These are phyloP conservation scores for Opisthocomus hoazin DNA, from an alignment of 2,113 vertebrate species.

Conservation along the genomic window DNA sequence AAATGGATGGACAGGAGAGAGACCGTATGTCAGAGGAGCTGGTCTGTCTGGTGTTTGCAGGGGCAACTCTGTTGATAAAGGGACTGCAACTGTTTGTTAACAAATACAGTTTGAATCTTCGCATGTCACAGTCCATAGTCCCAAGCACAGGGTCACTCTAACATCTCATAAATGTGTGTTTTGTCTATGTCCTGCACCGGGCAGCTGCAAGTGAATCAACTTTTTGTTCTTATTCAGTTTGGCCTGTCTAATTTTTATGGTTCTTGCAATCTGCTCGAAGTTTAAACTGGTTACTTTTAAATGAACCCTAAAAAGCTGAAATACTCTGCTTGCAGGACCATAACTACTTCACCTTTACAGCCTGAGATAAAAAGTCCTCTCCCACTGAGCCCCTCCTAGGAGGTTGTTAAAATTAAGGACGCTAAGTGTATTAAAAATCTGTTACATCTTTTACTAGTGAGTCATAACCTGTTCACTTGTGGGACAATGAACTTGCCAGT, in stretches of 20 bases:
- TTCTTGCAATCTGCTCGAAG: neutral
- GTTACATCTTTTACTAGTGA: neutral
- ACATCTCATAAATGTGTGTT: neutral
- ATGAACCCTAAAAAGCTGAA: neutral
- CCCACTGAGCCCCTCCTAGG: neutral
- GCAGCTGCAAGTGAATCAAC: neutral
- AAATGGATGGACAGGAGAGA: neutral
- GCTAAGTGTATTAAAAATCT: neutral
- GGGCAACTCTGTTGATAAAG: neutral
- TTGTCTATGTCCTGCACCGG: neutral
- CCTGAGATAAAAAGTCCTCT: neutral
- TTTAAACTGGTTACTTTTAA: neutral
- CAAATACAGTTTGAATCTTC: neutral
- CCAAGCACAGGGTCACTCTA: neutral
- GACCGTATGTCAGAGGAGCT: fast-evolving
- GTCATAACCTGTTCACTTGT: neutral
- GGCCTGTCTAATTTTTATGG: neutral
- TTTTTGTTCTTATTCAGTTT: neutral
- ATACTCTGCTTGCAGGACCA: neutral
- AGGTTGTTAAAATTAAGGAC: slow-evolving; percentile 20
- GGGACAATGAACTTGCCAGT: neutral
- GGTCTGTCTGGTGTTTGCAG: neutral
- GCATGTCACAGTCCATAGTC: neutral
- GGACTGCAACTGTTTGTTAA: neutral
- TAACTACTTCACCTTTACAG: neutral